Percentiles rank a stretch among this genome's conserved stretches.
Evolutionary conservation across 2,888 invertebrate species (phyloP).

Genomic region (Xestoiulus laeticollis): DNA sequence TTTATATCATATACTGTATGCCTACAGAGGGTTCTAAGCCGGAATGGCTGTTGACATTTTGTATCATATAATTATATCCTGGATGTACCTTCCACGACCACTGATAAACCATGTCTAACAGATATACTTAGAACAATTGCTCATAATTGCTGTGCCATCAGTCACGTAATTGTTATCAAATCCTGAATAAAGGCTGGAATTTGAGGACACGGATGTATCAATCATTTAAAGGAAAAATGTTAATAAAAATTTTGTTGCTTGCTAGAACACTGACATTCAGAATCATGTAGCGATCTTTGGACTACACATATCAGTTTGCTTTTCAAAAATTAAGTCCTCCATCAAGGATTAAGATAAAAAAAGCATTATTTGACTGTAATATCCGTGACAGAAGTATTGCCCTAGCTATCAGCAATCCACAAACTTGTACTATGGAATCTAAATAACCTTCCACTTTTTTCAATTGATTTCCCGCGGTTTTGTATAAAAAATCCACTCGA

Average conservation of each 20-base stretch:
- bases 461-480: too few species aligned
- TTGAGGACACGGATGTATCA: neutral
- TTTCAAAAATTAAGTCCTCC: neutral
- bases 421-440: neutral
- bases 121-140: neutral
- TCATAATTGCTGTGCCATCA: neutral
- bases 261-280: neutral
- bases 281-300: neutral
- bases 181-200: neutral
- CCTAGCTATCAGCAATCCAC: neutral
- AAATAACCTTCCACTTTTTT: too few species aligned
- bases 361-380: neutral
- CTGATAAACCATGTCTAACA: neutral
- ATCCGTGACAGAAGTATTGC: neutral
- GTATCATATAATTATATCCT: neutral
- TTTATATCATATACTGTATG: too few species aligned
- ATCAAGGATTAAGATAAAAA: neutral
- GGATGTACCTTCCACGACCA: constrained; percentile 13
- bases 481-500: too few species aligned
- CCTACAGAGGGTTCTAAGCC: too few species aligned
- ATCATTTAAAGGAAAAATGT: neutral
- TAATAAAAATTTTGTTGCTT: neutral
- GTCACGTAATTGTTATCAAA: neutral
- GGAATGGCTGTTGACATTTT: neutral
- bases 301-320: neutral